Conservation (phyloP, 2,797 vertebrate genomes). For the Oophaga sylvatica region DNA sequence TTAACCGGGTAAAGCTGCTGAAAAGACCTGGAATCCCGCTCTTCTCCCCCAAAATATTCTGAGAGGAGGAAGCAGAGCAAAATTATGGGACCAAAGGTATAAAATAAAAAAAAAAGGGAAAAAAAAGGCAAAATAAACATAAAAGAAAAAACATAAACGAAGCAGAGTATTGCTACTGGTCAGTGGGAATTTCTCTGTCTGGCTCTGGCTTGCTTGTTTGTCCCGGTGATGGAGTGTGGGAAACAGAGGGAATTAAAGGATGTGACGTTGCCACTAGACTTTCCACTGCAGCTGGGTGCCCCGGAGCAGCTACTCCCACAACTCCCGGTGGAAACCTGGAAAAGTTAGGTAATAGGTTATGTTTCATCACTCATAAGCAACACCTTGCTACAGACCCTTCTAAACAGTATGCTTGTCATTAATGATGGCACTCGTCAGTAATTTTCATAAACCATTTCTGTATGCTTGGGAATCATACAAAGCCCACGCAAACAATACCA, state of each 20-base stretch:
- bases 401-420: background rate
- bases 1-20: slow-evolving; percentile 46
- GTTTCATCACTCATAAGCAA: background rate
- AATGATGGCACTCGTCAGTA: background rate
- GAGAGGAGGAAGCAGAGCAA: slow-evolving; percentile 32
- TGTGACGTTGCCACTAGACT: slow-evolving; percentile 82
- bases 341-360: slow-evolving; percentile 47
- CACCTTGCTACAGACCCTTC: background rate
- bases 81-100: slow-evolving; percentile 52
- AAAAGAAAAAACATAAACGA: slow-evolving; percentile 61
- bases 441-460: background rate
- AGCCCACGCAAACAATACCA: background rate
- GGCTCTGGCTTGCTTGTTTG: slow-evolving; percentile 89
- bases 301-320: slow-evolving; percentile 86
- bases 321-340: slow-evolving; percentile 87
- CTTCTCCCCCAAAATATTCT: slow-evolving; percentile 39
- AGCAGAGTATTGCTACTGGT: slow-evolving; percentile 83
- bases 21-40: slow-evolving; percentile 58
- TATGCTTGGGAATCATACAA: background rate
- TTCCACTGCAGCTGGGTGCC: slow-evolving; percentile 85
- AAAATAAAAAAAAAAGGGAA: slow-evolving; percentile 6
- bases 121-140: slow-evolving; percentile 25
- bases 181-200: slow-evolving; percentile 94
- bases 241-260: slow-evolving; percentile 80
- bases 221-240: slow-evolving; percentile 89